Conservation (phyloP, 2,888 invertebrate genomes). For the Tenthredo amoena region DNA sequence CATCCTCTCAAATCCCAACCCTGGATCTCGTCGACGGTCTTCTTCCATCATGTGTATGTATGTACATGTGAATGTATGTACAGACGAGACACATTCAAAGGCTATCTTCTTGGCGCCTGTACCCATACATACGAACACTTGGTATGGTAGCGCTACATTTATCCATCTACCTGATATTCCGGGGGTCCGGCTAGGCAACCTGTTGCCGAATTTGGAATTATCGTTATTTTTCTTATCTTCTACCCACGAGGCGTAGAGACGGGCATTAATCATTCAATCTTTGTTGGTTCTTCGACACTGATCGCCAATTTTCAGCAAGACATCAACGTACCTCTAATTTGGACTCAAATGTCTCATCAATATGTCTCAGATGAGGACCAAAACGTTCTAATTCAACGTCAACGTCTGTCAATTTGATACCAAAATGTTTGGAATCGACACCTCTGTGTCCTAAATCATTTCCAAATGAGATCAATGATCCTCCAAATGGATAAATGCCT, state of each 20-base stretch:
- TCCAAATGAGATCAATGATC: background rate
- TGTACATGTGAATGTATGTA: background rate
- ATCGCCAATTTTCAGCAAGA: background rate
- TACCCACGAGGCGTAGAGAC: background rate
- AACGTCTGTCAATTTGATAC: background rate
- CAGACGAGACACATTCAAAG: background rate
- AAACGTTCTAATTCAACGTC: background rate
- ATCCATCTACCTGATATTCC: background rate
- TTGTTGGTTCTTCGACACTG: background rate
- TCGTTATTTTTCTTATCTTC: constrained; percentile 6
- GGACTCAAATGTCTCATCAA: background rate
- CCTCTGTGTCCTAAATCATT: background rate
- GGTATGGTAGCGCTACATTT: too few relatives aligned
- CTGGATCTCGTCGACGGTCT: background rate
- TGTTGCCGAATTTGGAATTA: constrained; percentile 10
- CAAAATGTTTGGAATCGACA: background rate
- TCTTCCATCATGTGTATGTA: background rate
- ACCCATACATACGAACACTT: background rate
- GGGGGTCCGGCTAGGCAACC: background rate
- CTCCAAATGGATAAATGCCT: too few relatives aligned
- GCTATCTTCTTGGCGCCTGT: background rate
- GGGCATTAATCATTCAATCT: background rate
- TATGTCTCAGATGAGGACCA: background rate
- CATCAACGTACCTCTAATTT: background rate
- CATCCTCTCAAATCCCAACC: background rate